Conservation (phyloP, 2,888 invertebrate species). For the Orthosia cruda region DNA sequence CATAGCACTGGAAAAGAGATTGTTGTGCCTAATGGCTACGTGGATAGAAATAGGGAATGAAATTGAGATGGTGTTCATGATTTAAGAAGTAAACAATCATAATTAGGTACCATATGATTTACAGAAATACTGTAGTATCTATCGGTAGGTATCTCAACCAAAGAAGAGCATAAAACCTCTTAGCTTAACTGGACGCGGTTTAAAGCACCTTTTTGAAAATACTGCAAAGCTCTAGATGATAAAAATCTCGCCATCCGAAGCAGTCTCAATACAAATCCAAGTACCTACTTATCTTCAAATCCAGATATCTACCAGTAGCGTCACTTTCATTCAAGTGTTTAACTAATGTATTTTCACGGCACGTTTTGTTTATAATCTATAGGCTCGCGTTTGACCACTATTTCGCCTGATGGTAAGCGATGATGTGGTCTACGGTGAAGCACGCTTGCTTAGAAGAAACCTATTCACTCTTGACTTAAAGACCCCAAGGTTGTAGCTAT, state of each 20-base stretch:
- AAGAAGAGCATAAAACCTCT: not conserved
- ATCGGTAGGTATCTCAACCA: not conserved
- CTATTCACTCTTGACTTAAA: no score
- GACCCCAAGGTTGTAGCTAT: no score
- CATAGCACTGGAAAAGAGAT: conserved; percentile 12
- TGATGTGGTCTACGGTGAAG: no score
- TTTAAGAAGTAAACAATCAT: not conserved
- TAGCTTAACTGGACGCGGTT: conserved; percentile 2
- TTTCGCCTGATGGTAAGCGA: no score
- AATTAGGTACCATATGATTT: not conserved
- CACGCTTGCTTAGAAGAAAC: no score
- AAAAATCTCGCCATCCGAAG: conserved; percentile 6
- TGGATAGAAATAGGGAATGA: not conserved
- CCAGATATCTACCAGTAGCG: not conserved
- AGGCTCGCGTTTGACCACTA: no score
- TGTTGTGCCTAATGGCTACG: conserved; percentile 9
- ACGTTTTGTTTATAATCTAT: no score
- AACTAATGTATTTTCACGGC: conserved; percentile 35
- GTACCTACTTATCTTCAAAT: not conserved
- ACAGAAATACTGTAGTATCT: not conserved
- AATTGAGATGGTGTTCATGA: conserved; percentile 2
- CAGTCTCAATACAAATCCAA: conserved; percentile 21
- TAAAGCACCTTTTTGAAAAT: conserved; percentile 36
- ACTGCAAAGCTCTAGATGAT: conserved; percentile 1
- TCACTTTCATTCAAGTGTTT: conserved; percentile 27